Evolutionary conservation across 2,888 invertebrate genomes (phyloP), one percentile per base, ranked within the genome.

Genomic region (Onthophagus sagittarius): DNA sequence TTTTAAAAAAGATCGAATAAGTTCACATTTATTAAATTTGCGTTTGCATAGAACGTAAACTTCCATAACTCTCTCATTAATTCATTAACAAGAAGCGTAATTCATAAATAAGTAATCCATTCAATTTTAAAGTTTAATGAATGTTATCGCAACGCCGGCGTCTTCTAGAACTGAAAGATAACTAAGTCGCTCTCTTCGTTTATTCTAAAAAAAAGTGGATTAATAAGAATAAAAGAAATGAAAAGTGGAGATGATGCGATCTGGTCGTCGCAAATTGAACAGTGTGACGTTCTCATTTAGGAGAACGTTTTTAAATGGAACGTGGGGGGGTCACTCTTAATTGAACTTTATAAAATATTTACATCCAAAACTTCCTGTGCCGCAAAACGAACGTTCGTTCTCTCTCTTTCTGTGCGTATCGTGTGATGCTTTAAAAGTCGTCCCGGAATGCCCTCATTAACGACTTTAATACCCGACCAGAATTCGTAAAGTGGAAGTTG

Each of bases 261-360:
- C 39, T 53, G 64, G 64, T 23, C 67, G 67, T 67, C 31, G 67
- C 23, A 15, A 67, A 67, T 67, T 67, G 67, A 31, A 33, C 67
- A 53, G 1, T 31, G 14, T 5, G 31, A 63, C 9, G 33, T 9
- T 53, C 39, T 53, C 39, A 71, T 62, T 14, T 62, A 33, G 62
- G 11, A 53, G 39, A 53, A 11, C 39, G 23, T 23, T 23, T 23
- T 53, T 53, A 53, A 53, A 7, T 53, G 39, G 39, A 53, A 14
- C 31, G 71, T 11, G 53, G 32, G 53, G 71, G 71, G 71, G 71
- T 71, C 74, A 69, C 15, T 69, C 67, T 69, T 74, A 74, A 71
- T 73, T 71, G 74, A 63, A 71, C 71, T 74, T 74, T 69, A 74
- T 74, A 74, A 74, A 74, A 74, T 74, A 74, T 71, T 74, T 74